A percentile compares a stretch with the other conserved stretches of the same genome.
Conservation (phyloP, 2,797 vertebrate genomes). For the Fringilla coelebs region DNA sequence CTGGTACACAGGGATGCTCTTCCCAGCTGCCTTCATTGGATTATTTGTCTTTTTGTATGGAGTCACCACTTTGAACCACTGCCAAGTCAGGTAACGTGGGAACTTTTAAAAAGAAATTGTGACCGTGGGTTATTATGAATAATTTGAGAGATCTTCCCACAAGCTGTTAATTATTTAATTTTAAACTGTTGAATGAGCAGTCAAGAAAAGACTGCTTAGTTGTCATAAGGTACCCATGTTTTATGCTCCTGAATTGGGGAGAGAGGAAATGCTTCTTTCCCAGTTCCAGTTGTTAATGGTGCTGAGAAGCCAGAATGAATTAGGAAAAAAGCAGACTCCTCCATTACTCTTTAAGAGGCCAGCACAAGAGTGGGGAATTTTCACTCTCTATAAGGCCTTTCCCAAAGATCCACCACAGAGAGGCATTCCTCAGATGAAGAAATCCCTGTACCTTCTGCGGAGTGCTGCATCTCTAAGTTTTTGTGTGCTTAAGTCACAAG, state of each 20-base stretch:
- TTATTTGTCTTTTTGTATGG: slow-evolving; percentile 92
- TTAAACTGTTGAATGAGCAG: not conserved
- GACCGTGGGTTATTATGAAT: not conserved
- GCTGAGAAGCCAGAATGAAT: not conserved
- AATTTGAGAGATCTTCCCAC: not conserved
- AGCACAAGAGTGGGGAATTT: not conserved
- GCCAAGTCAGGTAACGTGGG: slow-evolving; percentile 89
- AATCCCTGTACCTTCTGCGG: not conserved
- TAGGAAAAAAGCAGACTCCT: not conserved
- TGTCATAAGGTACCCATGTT: not conserved
- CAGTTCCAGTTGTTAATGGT: not conserved
- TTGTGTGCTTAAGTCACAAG: not conserved
- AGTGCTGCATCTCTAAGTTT: not conserved
- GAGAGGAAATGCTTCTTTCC: not conserved
- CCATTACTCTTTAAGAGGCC: not conserved
- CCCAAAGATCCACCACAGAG: not conserved
- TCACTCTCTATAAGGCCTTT: not conserved
- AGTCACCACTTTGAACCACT: slow-evolving; percentile 89
- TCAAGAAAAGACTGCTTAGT: not conserved
- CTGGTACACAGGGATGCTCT: slow-evolving; percentile 95
- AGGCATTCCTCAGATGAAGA: not conserved
- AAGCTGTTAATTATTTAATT: not conserved
- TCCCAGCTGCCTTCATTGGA: slow-evolving; percentile 90
- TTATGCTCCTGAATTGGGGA: not conserved
- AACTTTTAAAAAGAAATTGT: not conserved